Evolutionary conservation across 2,113 vertebrate species (phyloP).

Genomic region (Nothocercus julius): DNA sequence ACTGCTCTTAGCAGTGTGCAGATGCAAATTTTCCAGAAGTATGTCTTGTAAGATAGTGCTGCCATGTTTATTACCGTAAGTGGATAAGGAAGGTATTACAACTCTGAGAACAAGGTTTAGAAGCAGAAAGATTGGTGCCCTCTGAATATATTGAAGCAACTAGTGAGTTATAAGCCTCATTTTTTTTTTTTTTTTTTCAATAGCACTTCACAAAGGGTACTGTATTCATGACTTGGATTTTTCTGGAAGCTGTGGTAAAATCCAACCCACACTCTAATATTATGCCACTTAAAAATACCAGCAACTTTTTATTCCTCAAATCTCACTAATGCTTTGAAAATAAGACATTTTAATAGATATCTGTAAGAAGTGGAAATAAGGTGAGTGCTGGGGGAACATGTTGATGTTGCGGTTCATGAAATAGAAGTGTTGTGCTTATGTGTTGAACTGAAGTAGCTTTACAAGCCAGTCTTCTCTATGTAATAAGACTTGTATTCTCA

Average conservation of each 20-base stretch:
- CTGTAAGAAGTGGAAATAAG: not conserved
- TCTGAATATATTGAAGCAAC: not conserved
- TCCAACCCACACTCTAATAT: not conserved
- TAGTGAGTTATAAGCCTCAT: not conserved
- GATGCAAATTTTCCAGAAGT: not conserved
- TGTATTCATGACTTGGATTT: not conserved
- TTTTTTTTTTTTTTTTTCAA: too few relatives aligned
- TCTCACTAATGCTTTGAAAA: not conserved
- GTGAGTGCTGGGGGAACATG: not conserved
- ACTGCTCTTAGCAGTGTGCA: not conserved
- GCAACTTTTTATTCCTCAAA: not conserved
- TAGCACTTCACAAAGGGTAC: not conserved
- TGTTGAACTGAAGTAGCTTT: not conserved
- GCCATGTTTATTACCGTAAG: not conserved
- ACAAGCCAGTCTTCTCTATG: not conserved
- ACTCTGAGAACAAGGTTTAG: not conserved
- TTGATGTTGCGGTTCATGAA: not conserved
- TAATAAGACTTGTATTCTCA: not conserved
- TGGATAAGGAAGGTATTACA: not conserved
- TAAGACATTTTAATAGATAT: not conserved
- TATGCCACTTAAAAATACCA: not conserved
- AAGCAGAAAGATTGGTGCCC: not conserved
- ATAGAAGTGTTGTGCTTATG: not conserved
- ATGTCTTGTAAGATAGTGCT: rapidly evolving
- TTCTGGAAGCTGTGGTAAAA: not conserved